Base-by-base conservation (phyloP, 2,888 invertebrate species). In the Drosophila formosana region DNA sequence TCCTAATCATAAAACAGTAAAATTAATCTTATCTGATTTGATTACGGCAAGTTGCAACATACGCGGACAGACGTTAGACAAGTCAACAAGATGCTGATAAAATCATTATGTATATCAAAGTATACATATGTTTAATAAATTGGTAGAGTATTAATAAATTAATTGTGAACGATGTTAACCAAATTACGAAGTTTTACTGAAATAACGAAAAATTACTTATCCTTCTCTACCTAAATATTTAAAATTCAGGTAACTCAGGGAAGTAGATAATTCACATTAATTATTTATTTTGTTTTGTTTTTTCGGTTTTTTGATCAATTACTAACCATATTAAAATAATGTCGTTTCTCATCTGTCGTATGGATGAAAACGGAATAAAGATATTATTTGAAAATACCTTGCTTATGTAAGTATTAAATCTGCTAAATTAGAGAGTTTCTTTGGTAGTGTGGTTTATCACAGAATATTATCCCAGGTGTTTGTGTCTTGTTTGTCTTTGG, bases 211-310 rank as follows among this genome's bases (percentile, higher is more conserved):
- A 66, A 46, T 61, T 34, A 34, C 51, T 32, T 51, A 50, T 34
- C 39, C n/a, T 39, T 58, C 23, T 30, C 37, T 37, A 60, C 28
- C 6, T 66, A 32, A 52, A 39, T 58, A 49, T 39, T 58, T 49
- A 30, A 32, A 66, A 47, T 49, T 66, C 30, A 63, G 58, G 50
- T 46, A 66, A 50, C 41, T 41, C 18, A 41, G 18, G 13, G 32
- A 67, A 41, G 25, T 55, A 53, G 34, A 37, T 63, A 63, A 63
- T 60, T 55, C 49, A 73, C 45, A 72, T 13, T 43, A 30, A 51
- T 47, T 37, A 49, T 67, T 73, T 72, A 72, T 72, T 73, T 67
- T 55, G 34, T 52, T 13, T 41, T 46, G 41, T 64, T 71, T 63
- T 43, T 53, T 43, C 46, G 6, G n/a, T 32, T 52, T 32, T 9